Base-by-base conservation (phyloP, 2,888 invertebrate genomes). In the Lapara coniferarum region DNA sequence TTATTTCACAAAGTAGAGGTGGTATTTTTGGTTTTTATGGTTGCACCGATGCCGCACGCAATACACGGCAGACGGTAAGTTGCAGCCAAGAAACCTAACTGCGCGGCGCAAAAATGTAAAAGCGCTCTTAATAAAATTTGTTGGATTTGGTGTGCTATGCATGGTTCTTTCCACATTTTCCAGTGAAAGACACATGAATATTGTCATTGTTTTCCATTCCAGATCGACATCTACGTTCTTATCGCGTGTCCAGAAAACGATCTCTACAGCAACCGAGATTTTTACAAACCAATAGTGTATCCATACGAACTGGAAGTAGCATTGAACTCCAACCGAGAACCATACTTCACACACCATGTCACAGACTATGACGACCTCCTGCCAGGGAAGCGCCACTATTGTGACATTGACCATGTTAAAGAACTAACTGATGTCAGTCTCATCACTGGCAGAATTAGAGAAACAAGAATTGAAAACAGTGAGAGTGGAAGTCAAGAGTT, bases 171-270 rank as follows among this genome's bases (percentile, higher is more conserved):
- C 37, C 37, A 8, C 8, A 8, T 37, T 37, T 37, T 37, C 37
- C 8, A 37, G 2, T 37, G 5, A 37, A 7, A 37, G 37, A 4
- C 25, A 25, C 25, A 25, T 25, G 1, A 25, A 25, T 25, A 25
- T 25, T 25, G 25, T 25, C 2, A 25, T 25, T 25, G 6, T 66
- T 12, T 69, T 71, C 70, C 67, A 68, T 89, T 85, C 67, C 87
- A 97, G 96, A 96, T 99, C 74, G 99, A 99, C 82, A 95, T 97
- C 58, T 99, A 98, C 90, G 97, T 99, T 0, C 95, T 98, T 80
- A 96, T 99, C 68, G 96, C 98, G 0, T 99, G 99, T 85, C 96
- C 98, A 2, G 98, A 98, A 89, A 98, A 97, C 82, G 96, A 97
- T 74, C 94, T 98, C 56, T 96, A 96, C 82, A 97, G 97, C 82